phyloP scores from a whole-genome alignment of 2,797 vertebrate species.

The Margarornis squamiger region DNA sequence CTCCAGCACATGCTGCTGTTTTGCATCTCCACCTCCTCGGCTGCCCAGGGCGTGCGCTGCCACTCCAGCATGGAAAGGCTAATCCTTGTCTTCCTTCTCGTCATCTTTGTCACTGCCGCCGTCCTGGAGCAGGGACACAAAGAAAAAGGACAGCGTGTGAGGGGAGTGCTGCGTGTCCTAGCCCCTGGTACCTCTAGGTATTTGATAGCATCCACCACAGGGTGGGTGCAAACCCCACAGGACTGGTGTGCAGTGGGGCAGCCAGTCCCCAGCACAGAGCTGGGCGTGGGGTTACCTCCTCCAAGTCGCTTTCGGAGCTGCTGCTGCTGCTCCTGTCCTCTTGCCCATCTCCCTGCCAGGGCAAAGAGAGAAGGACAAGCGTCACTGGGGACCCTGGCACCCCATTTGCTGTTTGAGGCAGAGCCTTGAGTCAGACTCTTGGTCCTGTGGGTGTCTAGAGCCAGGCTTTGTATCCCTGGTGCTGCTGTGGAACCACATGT shows the following conservation, averaged over 20 bases:
- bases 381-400: background rate
- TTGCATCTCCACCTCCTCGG: background rate
- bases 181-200: background rate
- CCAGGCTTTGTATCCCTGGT: background rate
- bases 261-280: background rate
- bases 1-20: accelerated
- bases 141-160: background rate
- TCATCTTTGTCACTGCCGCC: background rate
- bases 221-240: background rate
- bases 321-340: constrained; percentile 13
- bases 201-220: background rate
- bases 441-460: background rate
- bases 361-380: background rate
- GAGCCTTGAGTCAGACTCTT: background rate
- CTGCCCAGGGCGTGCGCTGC: accelerated
- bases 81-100: constrained; percentile 35
- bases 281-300: background rate
- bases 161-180: background rate
- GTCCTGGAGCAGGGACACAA: background rate
- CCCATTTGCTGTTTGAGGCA: accelerated
- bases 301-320: background rate
- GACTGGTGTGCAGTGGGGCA: background rate
- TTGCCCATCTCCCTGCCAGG: background rate
- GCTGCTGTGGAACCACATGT: background rate
- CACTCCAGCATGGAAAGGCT: accelerated